Percentiles rank a stretch among this genome's conserved stretches.
Evolutionary conservation across 2,797 vertebrate genomes (phyloP).

Genomic region (Cynopterus sphinx): DNA sequence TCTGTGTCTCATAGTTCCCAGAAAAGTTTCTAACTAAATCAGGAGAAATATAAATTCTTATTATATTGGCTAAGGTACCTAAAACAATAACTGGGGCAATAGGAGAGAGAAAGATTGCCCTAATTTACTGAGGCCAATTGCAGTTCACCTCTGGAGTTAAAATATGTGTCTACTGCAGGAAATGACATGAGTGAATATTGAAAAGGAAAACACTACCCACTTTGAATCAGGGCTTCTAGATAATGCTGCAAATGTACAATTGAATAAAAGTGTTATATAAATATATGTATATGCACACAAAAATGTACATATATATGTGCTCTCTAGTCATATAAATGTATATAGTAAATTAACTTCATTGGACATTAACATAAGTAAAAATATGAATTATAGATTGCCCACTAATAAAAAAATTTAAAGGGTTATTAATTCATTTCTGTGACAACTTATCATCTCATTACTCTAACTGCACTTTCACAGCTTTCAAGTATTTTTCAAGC

Average conservation of each 20-base stretch:
- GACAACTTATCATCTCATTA: background rate
- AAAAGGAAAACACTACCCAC: background rate
- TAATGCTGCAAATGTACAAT: background rate
- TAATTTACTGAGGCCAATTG: background rate
- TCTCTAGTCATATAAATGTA: background rate
- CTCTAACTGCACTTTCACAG: background rate
- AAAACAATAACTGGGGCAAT: background rate
- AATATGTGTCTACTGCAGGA: background rate
- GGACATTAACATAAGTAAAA: conserved; percentile 8
- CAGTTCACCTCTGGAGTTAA: background rate
- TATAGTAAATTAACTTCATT: background rate
- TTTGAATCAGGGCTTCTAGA: background rate
- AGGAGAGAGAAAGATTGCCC: background rate
- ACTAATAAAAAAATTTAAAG: background rate
- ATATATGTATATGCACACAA: background rate
- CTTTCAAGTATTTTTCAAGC: conserved; percentile 30
- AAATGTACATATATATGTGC: rapidly evolving
- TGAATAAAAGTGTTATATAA: background rate
- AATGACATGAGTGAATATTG: background rate
- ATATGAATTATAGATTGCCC: background rate
- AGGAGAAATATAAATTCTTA: background rate
- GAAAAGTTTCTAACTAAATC: background rate
- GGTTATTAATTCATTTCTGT: background rate
- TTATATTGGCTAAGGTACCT: background rate
- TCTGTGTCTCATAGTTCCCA: background rate